A percentile compares a stretch with the other conserved stretches of the same genome.
These are phyloP conservation scores for Rhinopomastus cyanomelas DNA, from an alignment of 2,113 vertebrate genomes.

Conservation along the genomic window DNA sequence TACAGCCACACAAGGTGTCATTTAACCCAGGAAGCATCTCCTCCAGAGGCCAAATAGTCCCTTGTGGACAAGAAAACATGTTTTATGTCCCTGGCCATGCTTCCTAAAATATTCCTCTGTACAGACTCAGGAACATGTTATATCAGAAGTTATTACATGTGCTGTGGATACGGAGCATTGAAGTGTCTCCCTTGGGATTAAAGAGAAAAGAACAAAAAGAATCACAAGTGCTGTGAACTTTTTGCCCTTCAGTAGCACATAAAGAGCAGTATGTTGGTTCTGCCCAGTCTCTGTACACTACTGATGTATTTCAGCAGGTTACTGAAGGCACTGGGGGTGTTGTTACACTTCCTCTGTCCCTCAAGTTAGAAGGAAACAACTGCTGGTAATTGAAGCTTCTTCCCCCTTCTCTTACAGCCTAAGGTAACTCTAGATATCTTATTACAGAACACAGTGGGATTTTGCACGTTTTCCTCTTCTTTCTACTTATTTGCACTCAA, in stretches of 20 bases:
- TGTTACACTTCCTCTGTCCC: background rate
- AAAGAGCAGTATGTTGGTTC: background rate
- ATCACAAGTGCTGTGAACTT: background rate
- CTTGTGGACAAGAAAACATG: background rate
- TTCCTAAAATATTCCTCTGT: constrained; percentile 29
- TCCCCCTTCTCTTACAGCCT: background rate
- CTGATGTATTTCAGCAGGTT: background rate
- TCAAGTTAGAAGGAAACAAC: background rate
- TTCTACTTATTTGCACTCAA: no score
- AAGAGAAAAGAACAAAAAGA: background rate
- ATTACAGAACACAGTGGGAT: background rate
- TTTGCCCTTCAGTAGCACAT: background rate
- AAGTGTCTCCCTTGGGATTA: background rate
- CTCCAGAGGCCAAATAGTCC: background rate
- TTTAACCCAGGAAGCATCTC: background rate
- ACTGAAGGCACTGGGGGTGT: background rate
- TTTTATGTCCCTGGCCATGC: background rate
- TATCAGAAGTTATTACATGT: constrained; percentile 14
- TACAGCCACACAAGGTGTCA: background rate
- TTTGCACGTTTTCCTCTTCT: background rate
- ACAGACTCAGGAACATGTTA: background rate
- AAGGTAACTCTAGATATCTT: background rate
- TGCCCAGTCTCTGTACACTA: background rate
- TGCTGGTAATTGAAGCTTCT: background rate
- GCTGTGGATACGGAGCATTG: background rate